Percentiles rank a stretch among this genome's conserved stretches.
Conservation (phyloP, 2,797 vertebrate genomes). For the Cuniculus paca region DNA sequence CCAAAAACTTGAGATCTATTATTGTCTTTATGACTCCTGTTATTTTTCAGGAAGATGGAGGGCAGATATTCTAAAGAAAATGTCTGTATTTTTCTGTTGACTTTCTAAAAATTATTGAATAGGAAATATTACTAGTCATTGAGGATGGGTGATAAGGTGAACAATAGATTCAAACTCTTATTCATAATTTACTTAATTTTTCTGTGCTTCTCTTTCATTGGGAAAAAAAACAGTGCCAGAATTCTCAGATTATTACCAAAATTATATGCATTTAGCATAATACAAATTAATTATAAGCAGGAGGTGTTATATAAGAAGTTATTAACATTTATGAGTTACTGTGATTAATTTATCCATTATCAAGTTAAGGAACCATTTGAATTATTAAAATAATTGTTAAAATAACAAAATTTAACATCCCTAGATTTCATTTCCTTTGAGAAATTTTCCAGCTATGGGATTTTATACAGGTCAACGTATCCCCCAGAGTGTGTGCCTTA, state of each 20-base stretch:
- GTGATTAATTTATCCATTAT: background rate
- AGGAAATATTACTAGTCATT: background rate
- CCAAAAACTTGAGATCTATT: background rate
- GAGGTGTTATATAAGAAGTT: background rate
- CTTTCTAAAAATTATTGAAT: conserved; percentile 1
- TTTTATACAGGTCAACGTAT: background rate
- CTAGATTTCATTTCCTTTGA: background rate
- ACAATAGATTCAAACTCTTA: background rate
- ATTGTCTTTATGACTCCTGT: background rate
- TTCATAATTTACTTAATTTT: background rate
- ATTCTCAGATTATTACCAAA: background rate
- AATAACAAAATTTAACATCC: background rate
- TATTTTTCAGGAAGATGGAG: background rate
- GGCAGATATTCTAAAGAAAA: conserved; percentile 43
- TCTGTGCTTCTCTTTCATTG: background rate
- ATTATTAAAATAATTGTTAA: too few species aligned
- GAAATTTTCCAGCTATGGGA: background rate
- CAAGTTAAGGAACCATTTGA: background rate
- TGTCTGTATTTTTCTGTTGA: conserved; percentile 31
- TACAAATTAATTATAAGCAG: background rate
- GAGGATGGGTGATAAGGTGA: background rate
- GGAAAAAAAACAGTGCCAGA: background rate
- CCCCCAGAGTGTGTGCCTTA: background rate
- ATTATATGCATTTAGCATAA: background rate
- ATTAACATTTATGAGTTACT: conserved; percentile 26